These are phyloP conservation scores for Dendrolimus pini DNA, from an alignment of 2,888 invertebrate genomes.

Conservation along the genomic window DNA sequence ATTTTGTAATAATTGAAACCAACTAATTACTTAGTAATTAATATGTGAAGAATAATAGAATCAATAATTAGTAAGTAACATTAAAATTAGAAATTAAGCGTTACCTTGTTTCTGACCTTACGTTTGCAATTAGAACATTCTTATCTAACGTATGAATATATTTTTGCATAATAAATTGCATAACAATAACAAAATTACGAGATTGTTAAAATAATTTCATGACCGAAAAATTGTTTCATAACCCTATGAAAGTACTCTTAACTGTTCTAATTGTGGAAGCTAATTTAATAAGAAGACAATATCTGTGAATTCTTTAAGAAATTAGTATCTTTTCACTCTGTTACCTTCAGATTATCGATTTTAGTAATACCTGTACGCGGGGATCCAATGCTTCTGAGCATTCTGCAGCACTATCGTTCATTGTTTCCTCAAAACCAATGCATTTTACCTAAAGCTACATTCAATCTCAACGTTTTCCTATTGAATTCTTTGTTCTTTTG, in stretches of 20 bases:
- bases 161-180: not conserved
- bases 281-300: not conserved
- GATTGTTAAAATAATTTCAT: not conserved
- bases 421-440: constrained; percentile 52
- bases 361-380: constrained; percentile 82
- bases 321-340: constrained; percentile 2
- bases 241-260: not conserved
- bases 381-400: constrained; percentile 86
- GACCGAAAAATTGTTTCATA: not conserved
- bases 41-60: too few species aligned
- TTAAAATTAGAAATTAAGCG: not conserved
- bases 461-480: constrained; percentile 22
- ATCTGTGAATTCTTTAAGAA: not conserved
- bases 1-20: too few species aligned
- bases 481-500: constrained; percentile 19
- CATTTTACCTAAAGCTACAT: constrained; percentile 44
- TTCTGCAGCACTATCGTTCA: constrained; percentile 78
- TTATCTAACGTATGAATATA: not conserved
- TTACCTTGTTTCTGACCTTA: not conserved
- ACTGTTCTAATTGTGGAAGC: not conserved
- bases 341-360: constrained; percentile 49
- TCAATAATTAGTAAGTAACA: too few species aligned
- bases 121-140: not conserved
- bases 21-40: too few species aligned
- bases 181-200: not conserved